Base-by-base conservation (phyloP, 2,888 invertebrate genomes). In the Himalopsyche japonica region DNA sequence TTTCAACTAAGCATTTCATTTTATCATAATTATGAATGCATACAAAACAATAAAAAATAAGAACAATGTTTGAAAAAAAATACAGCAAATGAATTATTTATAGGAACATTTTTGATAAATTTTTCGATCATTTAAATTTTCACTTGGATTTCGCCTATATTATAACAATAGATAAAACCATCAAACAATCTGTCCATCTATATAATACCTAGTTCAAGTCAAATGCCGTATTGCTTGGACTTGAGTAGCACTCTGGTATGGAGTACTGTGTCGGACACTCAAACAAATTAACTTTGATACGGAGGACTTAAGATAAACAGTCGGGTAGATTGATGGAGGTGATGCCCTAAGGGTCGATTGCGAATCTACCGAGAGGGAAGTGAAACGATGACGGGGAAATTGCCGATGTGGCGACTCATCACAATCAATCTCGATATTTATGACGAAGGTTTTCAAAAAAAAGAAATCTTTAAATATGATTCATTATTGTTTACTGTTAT, bases 251-350 rank as follows among this genome's bases (percentile, higher is more conserved):
- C 57, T 57, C 32, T n/a, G 34, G 80, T 24, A 20, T 79, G 4
- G 79, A 83, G 70, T 70, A 70, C 37, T 83, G 70, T 82, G 82
- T 80, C 83, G 70, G 83, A 83, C 83, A 83, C 83, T 83, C 80
- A 48, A 83, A 80, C 83, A 83, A 83, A 83, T 83, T 83, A 83
- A 83, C 83, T 49, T 49, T 70, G 57, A 76, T 83, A 78, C 82
- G n/a, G 76, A 32, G 57, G 57, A 57, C 57, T 57, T 34, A 34
- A 76, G 76, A 76, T 76, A 76, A 76, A 76, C 76, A 30, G 76
- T 76, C 76, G 30, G 76, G 30, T 76, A 76, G 76, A 76, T 76
- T 76, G 76, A 76, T 76, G 76, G 76, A 76, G 76, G 76, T 76
- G 76, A 30, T 34, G 76, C 76, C 76, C 76, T n/a, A 27, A 27